phyloP scores from a whole-genome alignment of 2,888 invertebrate genomes.

The Disparrhopalites patrizii region DNA sequence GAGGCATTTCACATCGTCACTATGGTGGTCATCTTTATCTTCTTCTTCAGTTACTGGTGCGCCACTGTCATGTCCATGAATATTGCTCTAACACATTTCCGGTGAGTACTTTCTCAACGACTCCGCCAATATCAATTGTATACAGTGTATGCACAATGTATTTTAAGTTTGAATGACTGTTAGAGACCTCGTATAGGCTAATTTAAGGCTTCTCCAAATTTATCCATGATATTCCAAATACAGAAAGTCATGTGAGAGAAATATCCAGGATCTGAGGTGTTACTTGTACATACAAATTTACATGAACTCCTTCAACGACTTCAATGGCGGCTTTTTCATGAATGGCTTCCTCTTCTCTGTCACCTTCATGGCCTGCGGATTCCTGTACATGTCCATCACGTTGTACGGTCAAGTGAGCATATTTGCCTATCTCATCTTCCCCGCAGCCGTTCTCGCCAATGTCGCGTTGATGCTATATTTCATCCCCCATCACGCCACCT shows the following conservation, averaged over 20 bases:
- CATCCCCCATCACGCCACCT: too few relatives aligned
- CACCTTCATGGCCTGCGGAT: not conserved
- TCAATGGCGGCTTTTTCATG: not conserved
- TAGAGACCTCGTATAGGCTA: too few relatives aligned
- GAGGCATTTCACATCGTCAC: not conserved
- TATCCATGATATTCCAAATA: too few relatives aligned
- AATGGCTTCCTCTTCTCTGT: not conserved
- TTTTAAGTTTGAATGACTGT: too few relatives aligned
- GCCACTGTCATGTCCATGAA: too few relatives aligned
- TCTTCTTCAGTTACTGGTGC: not conserved
- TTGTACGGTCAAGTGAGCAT: not conserved
- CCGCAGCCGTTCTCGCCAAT: too few relatives aligned
- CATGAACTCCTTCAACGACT: not conserved
- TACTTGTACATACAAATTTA: not conserved
- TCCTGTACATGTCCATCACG: not conserved
- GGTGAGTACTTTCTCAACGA: not conserved
- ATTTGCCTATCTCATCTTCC: not conserved
- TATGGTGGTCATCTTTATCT: not conserved
- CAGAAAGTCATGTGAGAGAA: not conserved
- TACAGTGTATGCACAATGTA: too few relatives aligned
- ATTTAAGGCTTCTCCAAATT: too few relatives aligned
- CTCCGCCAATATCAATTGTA: too few relatives aligned
- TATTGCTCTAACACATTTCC: too few relatives aligned
- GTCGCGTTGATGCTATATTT: too few relatives aligned
- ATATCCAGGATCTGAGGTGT: not conserved